These are phyloP conservation scores for Epirrhoe tristata DNA, from an alignment of 2,888 invertebrate species.

Conservation along the genomic window DNA sequence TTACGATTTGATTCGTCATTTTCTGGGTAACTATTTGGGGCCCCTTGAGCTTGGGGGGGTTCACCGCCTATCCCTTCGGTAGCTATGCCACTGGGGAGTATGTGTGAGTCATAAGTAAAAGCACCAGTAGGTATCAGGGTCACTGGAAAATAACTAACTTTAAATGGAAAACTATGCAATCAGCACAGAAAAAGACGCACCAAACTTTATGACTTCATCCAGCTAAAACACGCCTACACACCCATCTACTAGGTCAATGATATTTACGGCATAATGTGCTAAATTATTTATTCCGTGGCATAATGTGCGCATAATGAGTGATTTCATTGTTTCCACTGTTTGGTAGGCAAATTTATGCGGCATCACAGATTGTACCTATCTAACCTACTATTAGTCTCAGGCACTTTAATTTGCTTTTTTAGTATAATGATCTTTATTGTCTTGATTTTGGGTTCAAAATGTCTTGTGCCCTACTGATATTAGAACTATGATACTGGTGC, in stretches of 20 bases:
- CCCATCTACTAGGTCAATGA: slow-evolving; percentile 41
- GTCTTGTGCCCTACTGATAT: neutral
- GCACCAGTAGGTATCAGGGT: neutral
- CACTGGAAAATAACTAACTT: neutral
- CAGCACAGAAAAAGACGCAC: slow-evolving; percentile 11
- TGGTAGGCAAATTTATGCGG: slow-evolving; percentile 64
- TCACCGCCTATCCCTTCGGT: no score
- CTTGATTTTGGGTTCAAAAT: neutral
- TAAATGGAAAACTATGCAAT: slow-evolving; percentile 14
- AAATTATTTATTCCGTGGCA: slow-evolving; percentile 33
- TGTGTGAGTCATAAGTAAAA: neutral
- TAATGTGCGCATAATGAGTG: slow-evolving; percentile 53
- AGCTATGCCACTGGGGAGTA: no score
- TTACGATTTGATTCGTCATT: no score
- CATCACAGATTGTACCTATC: slow-evolving; percentile 53
- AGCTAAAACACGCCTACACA: slow-evolving; percentile 29
- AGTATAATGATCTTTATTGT: slow-evolving; percentile 2
- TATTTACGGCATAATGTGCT: slow-evolving; percentile 44
- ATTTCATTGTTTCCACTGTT: slow-evolving; percentile 65
- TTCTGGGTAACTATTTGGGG: no score
- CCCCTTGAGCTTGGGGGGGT: no score
- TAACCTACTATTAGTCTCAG: slow-evolving; percentile 16
- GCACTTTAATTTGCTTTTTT: slow-evolving; percentile 2
- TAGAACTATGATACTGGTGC: no score
- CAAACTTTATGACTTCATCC: slow-evolving; percentile 17